Conservation (phyloP, 37 sponge, comb jelly and placozoan species). For the Beroe forskalii region DNA sequence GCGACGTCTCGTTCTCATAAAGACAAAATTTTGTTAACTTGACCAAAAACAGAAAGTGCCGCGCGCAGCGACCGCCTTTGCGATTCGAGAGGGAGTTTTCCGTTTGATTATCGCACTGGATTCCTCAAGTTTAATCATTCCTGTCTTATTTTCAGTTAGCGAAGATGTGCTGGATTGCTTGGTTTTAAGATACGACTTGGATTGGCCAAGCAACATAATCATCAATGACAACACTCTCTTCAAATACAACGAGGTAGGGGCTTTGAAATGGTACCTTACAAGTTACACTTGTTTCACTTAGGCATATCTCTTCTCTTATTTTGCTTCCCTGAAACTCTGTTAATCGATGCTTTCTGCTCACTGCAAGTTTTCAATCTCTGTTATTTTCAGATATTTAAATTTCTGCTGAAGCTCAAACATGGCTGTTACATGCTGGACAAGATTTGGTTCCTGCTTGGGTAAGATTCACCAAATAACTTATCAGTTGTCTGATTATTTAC, state of each 20-base stretch:
- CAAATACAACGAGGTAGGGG: conserved; percentile 45
- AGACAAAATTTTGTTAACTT: conserved; percentile 20
- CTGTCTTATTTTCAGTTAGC: not conserved
- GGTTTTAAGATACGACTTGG: conserved; percentile 43
- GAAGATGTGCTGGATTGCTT: conserved; percentile 25
- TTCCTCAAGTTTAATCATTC: too few relatives aligned
- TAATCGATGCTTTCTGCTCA: too few relatives aligned
- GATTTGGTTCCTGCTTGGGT: conserved; percentile 58
- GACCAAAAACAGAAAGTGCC: conserved; percentile 58
- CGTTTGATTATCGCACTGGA: too few relatives aligned
- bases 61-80: not conserved
- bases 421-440: conserved; percentile 61
- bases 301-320: too few relatives aligned
- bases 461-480: too few relatives aligned
- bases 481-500: too few relatives aligned
- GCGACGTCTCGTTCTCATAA: not conserved
- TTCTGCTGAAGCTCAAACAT: conserved; percentile 43
- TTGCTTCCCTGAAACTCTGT: too few relatives aligned
- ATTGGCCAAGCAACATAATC: conserved; percentile 44
- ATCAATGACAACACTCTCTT: not conserved
- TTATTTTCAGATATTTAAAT: conserved; percentile 60
- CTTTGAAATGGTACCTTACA: not conserved
- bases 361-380: too few relatives aligned
- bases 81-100: too few relatives aligned
- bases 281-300: not conserved